Conservation (phyloP, 1,140 invertebrate genomes). For the Sitobion miscanthi region DNA sequence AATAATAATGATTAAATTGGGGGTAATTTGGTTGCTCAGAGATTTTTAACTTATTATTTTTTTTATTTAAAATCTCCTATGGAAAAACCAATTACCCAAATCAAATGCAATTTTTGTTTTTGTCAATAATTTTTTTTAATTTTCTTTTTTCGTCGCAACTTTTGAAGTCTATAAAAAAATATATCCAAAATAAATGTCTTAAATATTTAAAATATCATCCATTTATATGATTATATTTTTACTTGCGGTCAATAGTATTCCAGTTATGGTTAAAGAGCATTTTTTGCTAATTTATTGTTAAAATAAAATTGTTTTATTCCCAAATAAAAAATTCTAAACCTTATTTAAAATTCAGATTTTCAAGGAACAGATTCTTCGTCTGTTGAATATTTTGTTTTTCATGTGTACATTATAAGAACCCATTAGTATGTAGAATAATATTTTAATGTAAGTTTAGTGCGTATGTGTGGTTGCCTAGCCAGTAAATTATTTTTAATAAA, state of each 20-base stretch:
- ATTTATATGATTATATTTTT: background rate
- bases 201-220: background rate
- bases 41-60: background rate
- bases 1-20: background rate
- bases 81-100: background rate
- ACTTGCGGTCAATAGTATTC: background rate
- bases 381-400: background rate
- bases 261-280: background rate
- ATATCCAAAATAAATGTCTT: background rate
- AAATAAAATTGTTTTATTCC: background rate
- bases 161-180: background rate
- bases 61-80: background rate
- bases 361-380: background rate
- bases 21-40: background rate
- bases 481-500: slow-evolving; percentile 31
- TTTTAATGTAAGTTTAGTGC: background rate
- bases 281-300: background rate
- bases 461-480: slow-evolving; percentile 27
- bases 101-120: background rate
- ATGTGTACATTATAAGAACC: background rate
- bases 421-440: background rate
- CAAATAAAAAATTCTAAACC: background rate
- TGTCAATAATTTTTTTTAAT: background rate
- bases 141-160: background rate
- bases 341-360: background rate